phyloP scores from a whole-genome alignment of 2,888 invertebrate genomes.

The Aromia moschata region DNA sequence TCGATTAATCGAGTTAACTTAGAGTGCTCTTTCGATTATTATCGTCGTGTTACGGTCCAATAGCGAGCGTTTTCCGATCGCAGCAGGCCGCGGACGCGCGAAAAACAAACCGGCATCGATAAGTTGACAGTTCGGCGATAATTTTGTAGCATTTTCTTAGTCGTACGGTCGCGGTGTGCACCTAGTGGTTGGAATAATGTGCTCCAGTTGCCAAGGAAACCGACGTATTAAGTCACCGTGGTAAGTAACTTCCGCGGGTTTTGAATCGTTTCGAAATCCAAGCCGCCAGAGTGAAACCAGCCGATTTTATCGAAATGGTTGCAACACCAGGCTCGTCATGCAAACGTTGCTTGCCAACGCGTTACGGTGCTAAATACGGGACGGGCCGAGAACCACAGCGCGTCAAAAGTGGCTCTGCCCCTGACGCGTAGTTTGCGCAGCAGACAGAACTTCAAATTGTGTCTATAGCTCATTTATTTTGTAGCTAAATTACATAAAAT shows the following conservation, averaged over 20 bases:
- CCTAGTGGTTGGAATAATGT: constrained; percentile 51
- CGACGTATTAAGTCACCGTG: constrained; percentile 52
- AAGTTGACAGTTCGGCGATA: neutral
- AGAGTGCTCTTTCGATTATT: too few relatives aligned
- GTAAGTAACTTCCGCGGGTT: constrained; percentile 52
- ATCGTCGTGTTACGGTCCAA: too few relatives aligned
- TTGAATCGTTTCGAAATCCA: constrained; percentile 44
- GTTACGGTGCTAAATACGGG: too few relatives aligned
- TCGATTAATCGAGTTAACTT: too few relatives aligned
- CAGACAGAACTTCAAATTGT: too few relatives aligned
- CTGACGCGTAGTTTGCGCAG: too few relatives aligned
- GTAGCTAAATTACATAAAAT: too few relatives aligned
- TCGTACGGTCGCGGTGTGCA: constrained; percentile 30
- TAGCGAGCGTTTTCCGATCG: too few relatives aligned
- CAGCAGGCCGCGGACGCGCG: too few relatives aligned
- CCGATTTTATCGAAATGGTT: constrained; percentile 35
- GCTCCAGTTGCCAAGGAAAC: constrained; percentile 58
- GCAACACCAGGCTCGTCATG: constrained; percentile 20
- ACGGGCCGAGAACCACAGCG: neutral
- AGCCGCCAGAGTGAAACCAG: constrained; percentile 33
- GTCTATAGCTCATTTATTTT: too few relatives aligned
- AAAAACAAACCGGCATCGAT: neutral
- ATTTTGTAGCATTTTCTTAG: neutral
- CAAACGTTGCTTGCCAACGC: neutral
- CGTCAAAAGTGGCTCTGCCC: too few relatives aligned